These are phyloP conservation scores for Myrmecophaga tridactyla DNA, from an alignment of 2,113 vertebrate genomes.

Conservation along the genomic window DNA sequence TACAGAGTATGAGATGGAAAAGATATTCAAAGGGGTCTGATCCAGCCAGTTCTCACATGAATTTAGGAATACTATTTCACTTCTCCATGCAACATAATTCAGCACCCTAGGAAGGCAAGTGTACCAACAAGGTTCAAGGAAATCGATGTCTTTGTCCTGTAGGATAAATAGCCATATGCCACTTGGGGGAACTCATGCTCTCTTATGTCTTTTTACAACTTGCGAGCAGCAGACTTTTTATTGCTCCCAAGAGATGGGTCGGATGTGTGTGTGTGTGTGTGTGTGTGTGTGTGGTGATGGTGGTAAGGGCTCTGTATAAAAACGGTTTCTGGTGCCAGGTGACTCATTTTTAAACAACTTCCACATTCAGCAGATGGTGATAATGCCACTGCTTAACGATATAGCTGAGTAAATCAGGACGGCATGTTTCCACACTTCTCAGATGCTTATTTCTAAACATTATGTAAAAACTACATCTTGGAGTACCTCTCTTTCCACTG, in stretches of 20 bases:
- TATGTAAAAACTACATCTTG: neutral
- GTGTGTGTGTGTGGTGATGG: fast-evolving
- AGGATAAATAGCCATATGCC: neutral
- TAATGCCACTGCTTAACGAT: constrained; percentile 40
- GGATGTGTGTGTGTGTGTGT: neutral
- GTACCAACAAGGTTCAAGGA: neutral
- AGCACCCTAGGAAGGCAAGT: neutral
- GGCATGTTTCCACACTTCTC: constrained; percentile 63
- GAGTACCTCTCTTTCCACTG: neutral
- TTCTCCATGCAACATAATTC: neutral
- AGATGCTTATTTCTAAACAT: constrained; percentile 55
- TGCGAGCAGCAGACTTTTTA: neutral
- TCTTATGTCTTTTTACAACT: neutral
- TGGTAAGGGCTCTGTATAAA: neutral
- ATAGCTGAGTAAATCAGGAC: constrained; percentile 46
- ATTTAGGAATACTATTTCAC: neutral
- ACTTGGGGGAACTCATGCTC: neutral
- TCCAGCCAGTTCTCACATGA: neutral
- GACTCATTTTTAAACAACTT: constrained; percentile 65
- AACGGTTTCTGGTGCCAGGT: constrained; percentile 49
- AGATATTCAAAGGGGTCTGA: neutral
- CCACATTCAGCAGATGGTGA: constrained; percentile 49
- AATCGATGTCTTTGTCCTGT: neutral
- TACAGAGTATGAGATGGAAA: neutral
- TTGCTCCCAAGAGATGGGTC: neutral